A percentile compares a stretch with the other conserved stretches of the same genome.
phyloP scores from a whole-genome alignment of 2,797 vertebrate genomes.

The Ispidina lecontei region DNA sequence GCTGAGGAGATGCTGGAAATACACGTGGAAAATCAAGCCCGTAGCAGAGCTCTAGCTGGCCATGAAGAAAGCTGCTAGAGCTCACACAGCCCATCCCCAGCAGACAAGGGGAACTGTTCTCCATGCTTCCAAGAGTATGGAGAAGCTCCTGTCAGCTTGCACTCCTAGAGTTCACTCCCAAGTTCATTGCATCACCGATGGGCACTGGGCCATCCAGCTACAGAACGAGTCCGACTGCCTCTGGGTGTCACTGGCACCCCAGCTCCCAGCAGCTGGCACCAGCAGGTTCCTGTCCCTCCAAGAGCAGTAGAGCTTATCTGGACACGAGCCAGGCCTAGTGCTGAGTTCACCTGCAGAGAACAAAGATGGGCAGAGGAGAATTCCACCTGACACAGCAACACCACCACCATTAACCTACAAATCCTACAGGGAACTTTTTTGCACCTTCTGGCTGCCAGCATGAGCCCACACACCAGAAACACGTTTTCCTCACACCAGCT shows the following conservation, averaged over 20 bases:
- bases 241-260: background rate
- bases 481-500: accelerated
- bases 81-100: no score
- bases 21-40: accelerated
- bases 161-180: background rate
- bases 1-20: background rate
- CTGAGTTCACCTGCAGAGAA: background rate
- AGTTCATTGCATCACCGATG: background rate
- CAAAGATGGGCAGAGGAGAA: background rate
- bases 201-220: background rate
- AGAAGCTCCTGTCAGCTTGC: background rate
- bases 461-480: background rate
- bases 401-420: accelerated
- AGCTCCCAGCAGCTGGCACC: background rate
- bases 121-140: accelerated
- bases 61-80: background rate
- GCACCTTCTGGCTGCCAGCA: background rate
- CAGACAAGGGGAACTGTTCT: background rate
- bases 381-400: background rate
- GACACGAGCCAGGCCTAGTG: accelerated
- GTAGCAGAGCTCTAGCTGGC: background rate
- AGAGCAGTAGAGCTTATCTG: background rate
- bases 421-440: background rate
- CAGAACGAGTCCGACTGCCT: background rate
- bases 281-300: background rate